These are phyloP conservation scores for Heterotis niloticus DNA, from an alignment of 2,113 vertebrate genomes.

Conservation along the genomic window DNA sequence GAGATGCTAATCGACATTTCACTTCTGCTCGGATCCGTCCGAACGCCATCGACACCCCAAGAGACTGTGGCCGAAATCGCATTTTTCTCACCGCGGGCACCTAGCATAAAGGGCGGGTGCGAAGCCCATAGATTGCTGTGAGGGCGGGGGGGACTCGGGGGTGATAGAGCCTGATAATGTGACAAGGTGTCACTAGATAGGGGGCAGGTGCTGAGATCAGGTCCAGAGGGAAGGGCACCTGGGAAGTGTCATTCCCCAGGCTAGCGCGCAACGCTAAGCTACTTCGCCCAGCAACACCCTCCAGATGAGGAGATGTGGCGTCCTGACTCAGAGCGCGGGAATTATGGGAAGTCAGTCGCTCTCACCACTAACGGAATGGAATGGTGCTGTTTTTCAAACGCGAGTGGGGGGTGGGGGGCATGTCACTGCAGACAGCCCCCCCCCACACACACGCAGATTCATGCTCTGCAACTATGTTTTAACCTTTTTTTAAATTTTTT, in stretches of 20 bases:
- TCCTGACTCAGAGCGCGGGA: neutral
- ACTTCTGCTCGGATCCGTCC: neutral
- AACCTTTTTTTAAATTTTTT: neutral
- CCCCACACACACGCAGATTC: too few species aligned
- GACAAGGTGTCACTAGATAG: slow-evolving; percentile 4
- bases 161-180: neutral
- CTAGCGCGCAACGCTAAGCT: neutral
- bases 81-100: neutral
- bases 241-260: neutral
- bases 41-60: neutral
- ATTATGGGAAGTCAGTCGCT: neutral
- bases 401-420: too few species aligned
- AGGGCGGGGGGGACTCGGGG: neutral
- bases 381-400: too few species aligned
- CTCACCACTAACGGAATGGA: neutral
- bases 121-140: neutral
- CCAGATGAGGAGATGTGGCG: neutral
- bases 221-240: neutral
- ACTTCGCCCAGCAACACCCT: neutral
- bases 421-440: neutral
- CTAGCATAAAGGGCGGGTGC: neutral
- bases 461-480: too few species aligned
- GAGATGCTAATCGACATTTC: slow-evolving; percentile 8
- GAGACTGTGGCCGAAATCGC: slow-evolving; percentile 1
- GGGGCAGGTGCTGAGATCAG: neutral